Evolutionary conservation across 2,113 vertebrate genomes (phyloP).

Genomic region (Ranitomeya variabilis): DNA sequence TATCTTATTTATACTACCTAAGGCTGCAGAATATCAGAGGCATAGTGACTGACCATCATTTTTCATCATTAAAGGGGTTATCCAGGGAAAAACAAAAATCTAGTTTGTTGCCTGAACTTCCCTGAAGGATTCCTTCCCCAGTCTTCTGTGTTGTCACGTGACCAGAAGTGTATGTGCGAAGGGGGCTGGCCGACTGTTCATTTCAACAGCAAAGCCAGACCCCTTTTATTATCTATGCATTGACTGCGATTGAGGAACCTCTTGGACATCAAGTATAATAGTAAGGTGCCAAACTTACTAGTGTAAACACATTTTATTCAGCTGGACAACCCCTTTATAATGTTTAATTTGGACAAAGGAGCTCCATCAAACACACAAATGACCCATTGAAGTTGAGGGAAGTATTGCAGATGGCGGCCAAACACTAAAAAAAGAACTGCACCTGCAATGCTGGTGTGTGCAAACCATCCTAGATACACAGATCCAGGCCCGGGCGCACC

Average conservation of each 20-base stretch:
- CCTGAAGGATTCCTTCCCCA: too few species aligned
- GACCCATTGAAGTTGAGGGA: not conserved
- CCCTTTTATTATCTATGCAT: too few species aligned
- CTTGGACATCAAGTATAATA: too few species aligned
- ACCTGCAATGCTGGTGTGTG: not conserved
- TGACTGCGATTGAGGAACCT: too few species aligned
- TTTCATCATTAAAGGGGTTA: not conserved
- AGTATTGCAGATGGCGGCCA: not conserved
- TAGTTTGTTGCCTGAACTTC: too few species aligned
- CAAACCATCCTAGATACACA: not conserved
- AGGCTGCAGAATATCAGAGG: not conserved
- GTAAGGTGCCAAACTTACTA: too few species aligned
- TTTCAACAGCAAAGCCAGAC: too few species aligned
- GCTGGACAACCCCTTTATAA: not conserved
- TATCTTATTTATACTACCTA: not conserved
- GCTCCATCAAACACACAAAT: not conserved
- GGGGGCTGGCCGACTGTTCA: too few species aligned
- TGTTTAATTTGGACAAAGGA: not conserved
- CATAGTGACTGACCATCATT: not conserved
- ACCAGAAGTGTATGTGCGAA: too few species aligned
- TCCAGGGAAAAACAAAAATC: too few species aligned
- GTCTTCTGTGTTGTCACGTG: too few species aligned
- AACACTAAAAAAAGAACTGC: not conserved
- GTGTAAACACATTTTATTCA: too few species aligned
- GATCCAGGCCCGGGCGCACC: not conserved